Evolutionary conservation across 1,140 invertebrate genomes (phyloP).

Genomic region (Eumeta japonica): DNA sequence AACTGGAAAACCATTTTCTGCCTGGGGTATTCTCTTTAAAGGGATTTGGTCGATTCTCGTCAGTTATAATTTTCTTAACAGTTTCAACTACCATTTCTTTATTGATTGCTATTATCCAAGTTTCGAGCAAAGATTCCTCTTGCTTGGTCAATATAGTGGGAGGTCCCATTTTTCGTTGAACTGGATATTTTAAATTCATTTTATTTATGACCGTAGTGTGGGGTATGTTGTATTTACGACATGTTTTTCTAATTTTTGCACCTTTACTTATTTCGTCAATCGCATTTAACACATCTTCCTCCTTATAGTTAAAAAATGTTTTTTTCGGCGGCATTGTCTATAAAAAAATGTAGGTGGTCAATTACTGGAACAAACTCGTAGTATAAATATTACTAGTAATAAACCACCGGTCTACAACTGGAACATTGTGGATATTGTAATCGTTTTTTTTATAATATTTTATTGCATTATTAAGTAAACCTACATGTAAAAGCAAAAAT

Average conservation of each 20-base stretch:
- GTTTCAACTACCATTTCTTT: constrained; percentile 13
- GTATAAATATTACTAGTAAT: too few relatives aligned
- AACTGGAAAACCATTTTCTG: constrained; percentile 10
- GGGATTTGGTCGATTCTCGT: constrained; percentile 10
- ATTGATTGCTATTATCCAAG: constrained; percentile 14
- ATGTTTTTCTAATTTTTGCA: constrained; percentile 4
- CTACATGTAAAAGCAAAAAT: too few relatives aligned
- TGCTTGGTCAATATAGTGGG: constrained; percentile 10
- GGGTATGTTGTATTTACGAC: constrained; percentile 2
- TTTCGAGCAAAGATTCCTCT: constrained; percentile 12
- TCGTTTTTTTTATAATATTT: too few relatives aligned
- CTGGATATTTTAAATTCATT: background rate
- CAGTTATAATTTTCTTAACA: constrained; percentile 14
- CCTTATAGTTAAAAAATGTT: constrained; percentile 3
- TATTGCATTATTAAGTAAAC: too few relatives aligned
- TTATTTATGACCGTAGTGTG: constrained; percentile 4
- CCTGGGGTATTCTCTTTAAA: constrained; percentile 12
- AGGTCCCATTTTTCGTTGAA: constrained; percentile 10
- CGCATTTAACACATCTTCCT: constrained; percentile 3
- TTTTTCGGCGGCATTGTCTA: constrained; percentile 5
- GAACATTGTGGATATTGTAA: too few relatives aligned
- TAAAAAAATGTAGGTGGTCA: too few relatives aligned
- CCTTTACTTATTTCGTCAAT: constrained; percentile 1
- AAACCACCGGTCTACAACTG: too few relatives aligned
- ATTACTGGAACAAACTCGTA: too few relatives aligned